Conservation (phyloP, 2,888 invertebrate genomes). For the Nebria salina region DNA sequence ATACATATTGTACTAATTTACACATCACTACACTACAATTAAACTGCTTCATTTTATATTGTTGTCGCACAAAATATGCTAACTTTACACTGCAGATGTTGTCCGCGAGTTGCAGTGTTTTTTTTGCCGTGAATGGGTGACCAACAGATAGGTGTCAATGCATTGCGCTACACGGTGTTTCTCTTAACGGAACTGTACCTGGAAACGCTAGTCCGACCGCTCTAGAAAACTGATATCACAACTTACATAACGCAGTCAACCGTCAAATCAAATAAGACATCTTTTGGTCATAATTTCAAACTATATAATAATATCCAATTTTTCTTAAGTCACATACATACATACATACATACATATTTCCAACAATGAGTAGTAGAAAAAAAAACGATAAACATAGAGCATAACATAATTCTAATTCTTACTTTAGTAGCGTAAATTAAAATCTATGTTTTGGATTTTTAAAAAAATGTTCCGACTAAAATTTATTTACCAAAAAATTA, state of each 20-base stretch:
- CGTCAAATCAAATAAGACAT: neutral
- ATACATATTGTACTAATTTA: conserved; percentile 2
- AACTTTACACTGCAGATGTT: conserved; percentile 16
- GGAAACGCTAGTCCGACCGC: conserved; percentile 3
- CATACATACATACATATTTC: too few species aligned
- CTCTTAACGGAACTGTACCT: conserved; percentile 3
- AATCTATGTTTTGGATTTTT: too few species aligned
- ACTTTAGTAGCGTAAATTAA: too few species aligned
- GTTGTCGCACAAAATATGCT: conserved; percentile 15
- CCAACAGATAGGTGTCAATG: conserved; percentile 4
- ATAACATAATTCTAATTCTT: too few species aligned
- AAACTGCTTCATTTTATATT: conserved; percentile 9
- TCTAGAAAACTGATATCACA: neutral
- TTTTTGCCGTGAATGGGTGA: conserved; percentile 6
- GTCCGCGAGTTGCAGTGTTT: neutral
- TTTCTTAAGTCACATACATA: too few species aligned
- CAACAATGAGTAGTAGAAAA: too few species aligned
- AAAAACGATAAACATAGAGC: too few species aligned
- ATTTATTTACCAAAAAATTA: too few species aligned
- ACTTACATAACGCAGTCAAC: neutral
- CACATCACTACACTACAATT: conserved; percentile 12
- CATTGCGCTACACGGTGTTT: conserved; percentile 5
- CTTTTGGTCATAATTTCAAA: too few species aligned
- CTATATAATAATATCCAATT: too few species aligned
- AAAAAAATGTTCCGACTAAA: too few species aligned